Evolutionary conservation across 2,797 vertebrate species (phyloP), one percentile per base, ranked within the genome.

Genomic region (Rhynchotus rufescens): DNA sequence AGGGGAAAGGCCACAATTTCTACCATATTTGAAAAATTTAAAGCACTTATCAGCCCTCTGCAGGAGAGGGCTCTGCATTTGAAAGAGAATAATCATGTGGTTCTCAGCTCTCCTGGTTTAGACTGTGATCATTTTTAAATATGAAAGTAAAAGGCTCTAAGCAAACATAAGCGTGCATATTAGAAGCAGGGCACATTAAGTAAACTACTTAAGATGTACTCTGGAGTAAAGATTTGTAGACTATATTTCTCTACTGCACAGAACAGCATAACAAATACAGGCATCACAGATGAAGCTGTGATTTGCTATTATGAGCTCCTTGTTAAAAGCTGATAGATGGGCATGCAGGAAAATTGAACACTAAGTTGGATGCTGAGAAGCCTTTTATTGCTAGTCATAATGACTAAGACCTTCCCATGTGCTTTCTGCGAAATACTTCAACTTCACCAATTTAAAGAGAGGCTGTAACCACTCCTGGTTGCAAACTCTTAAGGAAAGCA

Each of bases 41-140:
- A 96, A 91, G 71, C 57, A 93, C 81, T 96, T 96, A 96, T 94
- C 96, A 94, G 85, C 36, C 84, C 42, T 94, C 77, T 92, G 77
- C 89, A 96, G 95, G 59, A 95, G 60, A 86, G 44, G 34, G 76
- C 68, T 93, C 89, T 89, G 90, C 77, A 92, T 95, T 89, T 96
- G 71, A 95, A 84, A 93, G 44, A 79, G 90, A 92, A 84, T 62
- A 92, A 92, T 82, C 59, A 54, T 32, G 64, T 71, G 57, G 13
- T 65, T 90, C 69, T 86, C 79, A 89, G 73, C 32, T 89, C 47
- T 85, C 51, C 61, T 83, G 54, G 57, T 65, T 90, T 60, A 79
- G 59, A 10, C 71, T 90, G 36, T 82, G 74, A 89, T 94, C 52
- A 87, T 90, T 92, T 88, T 89, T 78, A 92, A 94, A 95, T 15